A percentile compares a stretch with the other conserved stretches of the same genome.
Conservation (phyloP, 2,888 invertebrate species). For the Schizaphis graminum region DNA sequence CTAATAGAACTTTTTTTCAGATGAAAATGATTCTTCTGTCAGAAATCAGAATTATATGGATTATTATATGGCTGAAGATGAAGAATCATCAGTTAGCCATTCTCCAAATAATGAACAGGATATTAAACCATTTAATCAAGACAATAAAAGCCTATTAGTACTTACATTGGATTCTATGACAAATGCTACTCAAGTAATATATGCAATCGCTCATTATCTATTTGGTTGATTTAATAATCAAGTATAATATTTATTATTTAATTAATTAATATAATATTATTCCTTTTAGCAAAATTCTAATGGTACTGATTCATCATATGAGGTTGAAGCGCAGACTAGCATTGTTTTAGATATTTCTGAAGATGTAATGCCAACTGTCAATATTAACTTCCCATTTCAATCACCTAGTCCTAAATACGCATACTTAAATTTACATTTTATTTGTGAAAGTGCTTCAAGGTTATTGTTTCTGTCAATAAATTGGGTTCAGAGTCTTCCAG, state of each 20-base stretch:
- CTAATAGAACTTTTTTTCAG: slow-evolving; percentile 11
- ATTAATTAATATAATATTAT: slow-evolving; percentile 8
- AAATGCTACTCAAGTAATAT: slow-evolving; percentile 52
- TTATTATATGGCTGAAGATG: slow-evolving; percentile 62
- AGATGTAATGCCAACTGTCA: slow-evolving; percentile 44
- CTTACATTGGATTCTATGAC: slow-evolving; percentile 53
- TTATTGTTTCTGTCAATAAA: slow-evolving; percentile 91
- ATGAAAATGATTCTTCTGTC: slow-evolving; percentile 47
- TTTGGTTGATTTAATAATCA: not conserved
- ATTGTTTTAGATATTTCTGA: slow-evolving; percentile 44
- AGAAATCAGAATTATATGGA: slow-evolving; percentile 60
- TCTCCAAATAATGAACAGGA: slow-evolving; percentile 55
- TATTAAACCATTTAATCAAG: slow-evolving; percentile 59
- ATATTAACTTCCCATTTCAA: slow-evolving; percentile 62
- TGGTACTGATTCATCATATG: slow-evolving; percentile 68
- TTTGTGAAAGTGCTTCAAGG: slow-evolving; percentile 94
- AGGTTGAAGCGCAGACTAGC: slow-evolving; percentile 68
- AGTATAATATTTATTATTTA: not conserved
- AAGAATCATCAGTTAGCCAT: slow-evolving; percentile 42
- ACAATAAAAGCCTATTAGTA: slow-evolving; percentile 50
- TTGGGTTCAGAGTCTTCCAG: slow-evolving; percentile 89
- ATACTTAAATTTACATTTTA: slow-evolving; percentile 93
- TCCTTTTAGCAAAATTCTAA: slow-evolving; percentile 55
- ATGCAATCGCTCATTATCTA: not conserved
- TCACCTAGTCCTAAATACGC: slow-evolving; percentile 82